These are phyloP conservation scores for Archips xylosteana DNA, from an alignment of 2,888 invertebrate species.

Conservation along the genomic window DNA sequence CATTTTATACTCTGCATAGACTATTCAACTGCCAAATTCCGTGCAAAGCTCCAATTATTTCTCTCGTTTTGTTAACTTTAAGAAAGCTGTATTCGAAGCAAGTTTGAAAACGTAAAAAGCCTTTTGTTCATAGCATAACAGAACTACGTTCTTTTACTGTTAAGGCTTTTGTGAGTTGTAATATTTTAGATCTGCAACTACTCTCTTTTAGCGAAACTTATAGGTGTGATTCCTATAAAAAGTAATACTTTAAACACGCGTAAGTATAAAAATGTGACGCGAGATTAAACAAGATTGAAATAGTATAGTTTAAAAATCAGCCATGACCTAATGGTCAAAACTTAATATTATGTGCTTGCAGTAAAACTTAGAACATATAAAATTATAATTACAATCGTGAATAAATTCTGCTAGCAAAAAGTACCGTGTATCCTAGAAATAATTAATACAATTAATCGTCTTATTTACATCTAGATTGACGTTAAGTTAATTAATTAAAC, in stretches of 20 bases:
- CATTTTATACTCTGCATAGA: constrained; percentile 16
- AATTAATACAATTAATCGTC: constrained; percentile 7
- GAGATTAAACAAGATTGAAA: no score
- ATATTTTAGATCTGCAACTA: background rate
- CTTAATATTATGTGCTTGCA: no score
- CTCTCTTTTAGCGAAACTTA: background rate
- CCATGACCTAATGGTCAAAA: no score
- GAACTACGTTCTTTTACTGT: background rate
- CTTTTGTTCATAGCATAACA: background rate
- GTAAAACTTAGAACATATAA: no score
- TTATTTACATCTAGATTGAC: constrained; percentile 18
- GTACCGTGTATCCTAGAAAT: background rate
- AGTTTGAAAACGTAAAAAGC: background rate
- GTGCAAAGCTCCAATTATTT: background rate
- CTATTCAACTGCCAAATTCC: constrained; percentile 18
- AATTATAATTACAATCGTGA: background rate
- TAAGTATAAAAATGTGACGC: no score
- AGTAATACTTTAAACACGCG: no score
- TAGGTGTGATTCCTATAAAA: no score
- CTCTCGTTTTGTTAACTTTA: background rate
- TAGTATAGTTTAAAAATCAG: no score
- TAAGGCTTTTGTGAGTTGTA: background rate
- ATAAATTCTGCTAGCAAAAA: background rate
- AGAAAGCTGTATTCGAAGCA: background rate
- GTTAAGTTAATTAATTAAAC: constrained; percentile 21